Conservation (phyloP, 2,797 vertebrate species). For the Psittacula derbiana region DNA sequence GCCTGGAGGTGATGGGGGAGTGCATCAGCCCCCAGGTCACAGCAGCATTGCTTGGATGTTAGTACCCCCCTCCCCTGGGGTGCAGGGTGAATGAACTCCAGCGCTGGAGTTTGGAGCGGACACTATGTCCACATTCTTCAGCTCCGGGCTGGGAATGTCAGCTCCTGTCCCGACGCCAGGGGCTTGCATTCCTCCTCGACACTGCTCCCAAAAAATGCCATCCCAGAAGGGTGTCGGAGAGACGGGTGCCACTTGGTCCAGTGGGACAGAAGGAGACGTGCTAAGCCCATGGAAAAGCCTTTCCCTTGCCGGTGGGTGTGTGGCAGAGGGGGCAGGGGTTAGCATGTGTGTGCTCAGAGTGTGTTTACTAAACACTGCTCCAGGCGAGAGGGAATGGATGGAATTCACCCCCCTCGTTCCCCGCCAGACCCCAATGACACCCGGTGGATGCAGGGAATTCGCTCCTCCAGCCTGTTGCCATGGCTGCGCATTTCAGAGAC, state of each 20-base stretch:
- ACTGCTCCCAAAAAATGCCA: conserved; percentile 41
- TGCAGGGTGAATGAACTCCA: conserved; percentile 39
- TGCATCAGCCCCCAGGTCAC: neutral
- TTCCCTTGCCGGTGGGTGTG: neutral
- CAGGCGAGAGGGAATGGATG: conserved; percentile 18
- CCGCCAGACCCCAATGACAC: conserved; percentile 1
- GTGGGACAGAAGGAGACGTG: neutral
- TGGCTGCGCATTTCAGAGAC: neutral
- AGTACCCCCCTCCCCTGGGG: neutral
- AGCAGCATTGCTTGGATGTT: neutral
- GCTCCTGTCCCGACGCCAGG: conserved; percentile 63
- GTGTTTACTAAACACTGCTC: conserved; percentile 47
- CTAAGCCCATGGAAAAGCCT: neutral
- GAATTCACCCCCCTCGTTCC: conserved; percentile 33
- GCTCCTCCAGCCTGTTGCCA: conserved; percentile 22
- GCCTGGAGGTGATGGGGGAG: neutral
- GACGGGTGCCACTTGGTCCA: fast-evolving
- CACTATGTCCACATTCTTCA: conserved; percentile 78
- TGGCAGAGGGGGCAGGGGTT: neutral
- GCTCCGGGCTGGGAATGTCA: conserved; percentile 66
- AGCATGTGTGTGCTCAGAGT: neutral
- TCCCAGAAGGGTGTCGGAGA: neutral
- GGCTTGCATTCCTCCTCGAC: conserved; percentile 66
- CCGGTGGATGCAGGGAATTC: conserved; percentile 11
- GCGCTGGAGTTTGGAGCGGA: conserved; percentile 50